A percentile compares a stretch with the other conserved stretches of the same genome.
Conservation (phyloP, 1,140 invertebrate genomes). For the Maconellicoccus hirsutus region DNA sequence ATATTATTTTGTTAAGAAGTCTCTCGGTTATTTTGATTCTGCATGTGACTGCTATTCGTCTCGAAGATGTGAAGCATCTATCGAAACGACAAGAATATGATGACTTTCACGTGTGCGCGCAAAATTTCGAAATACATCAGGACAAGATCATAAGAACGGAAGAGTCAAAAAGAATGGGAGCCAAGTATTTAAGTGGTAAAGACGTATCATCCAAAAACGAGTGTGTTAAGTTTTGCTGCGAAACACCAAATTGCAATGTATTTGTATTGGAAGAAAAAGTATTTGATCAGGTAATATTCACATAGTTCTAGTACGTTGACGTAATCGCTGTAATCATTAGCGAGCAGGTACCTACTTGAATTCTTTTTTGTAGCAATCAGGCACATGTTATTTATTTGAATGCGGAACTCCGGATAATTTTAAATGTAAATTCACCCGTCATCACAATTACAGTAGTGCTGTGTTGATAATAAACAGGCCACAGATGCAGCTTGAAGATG, state of each 20-base stretch:
- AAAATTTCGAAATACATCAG: slow-evolving; percentile 70
- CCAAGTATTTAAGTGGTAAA: slow-evolving; percentile 73
- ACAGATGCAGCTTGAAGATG: slow-evolving; percentile 47
- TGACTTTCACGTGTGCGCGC: slow-evolving; percentile 34
- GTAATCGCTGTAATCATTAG: no score
- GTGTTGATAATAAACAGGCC: slow-evolving; percentile 52
- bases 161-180: slow-evolving; percentile 74
- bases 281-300: slow-evolving; percentile 27
- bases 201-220: slow-evolving; percentile 65
- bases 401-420: slow-evolving; percentile 79
- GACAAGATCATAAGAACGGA: slow-evolving; percentile 84
- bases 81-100: slow-evolving; percentile 14
- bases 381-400: slow-evolving; percentile 84
- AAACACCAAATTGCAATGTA: slow-evolving; percentile 74
- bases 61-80: background rate
- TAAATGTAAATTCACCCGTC: slow-evolving; percentile 81
- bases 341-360: background rate
- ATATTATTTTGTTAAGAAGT: background rate
- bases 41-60: background rate
- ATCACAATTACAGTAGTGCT: slow-evolving; percentile 80
- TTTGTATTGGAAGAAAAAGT: slow-evolving; percentile 89
- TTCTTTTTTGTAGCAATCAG: slow-evolving; percentile 55
- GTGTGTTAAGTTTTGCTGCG: slow-evolving; percentile 74
- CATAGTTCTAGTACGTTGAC: background rate
- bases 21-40: background rate